Conservation (phyloP, 1,140 invertebrate genomes). For the Drosophila saltans region DNA sequence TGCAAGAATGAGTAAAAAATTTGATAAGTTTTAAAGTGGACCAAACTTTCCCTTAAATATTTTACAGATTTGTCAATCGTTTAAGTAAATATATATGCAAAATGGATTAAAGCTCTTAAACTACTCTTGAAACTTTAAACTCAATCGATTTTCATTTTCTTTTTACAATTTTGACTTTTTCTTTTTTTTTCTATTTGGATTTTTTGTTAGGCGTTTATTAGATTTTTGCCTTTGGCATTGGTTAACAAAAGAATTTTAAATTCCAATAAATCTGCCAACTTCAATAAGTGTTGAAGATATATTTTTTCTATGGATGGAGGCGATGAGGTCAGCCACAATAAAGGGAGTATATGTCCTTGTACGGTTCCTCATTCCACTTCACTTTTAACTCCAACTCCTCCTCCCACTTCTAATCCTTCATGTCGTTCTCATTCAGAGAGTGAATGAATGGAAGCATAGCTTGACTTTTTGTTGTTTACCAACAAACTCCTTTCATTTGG, state of each 20-base stretch:
- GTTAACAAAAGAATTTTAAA: conserved; percentile 74
- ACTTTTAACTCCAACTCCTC: neutral
- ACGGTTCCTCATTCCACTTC: neutral
- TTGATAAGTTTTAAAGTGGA: no score
- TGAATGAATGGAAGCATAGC: conserved; percentile 42
- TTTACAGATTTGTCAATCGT: no score
- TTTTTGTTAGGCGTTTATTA: conserved; percentile 62
- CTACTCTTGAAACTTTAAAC: neutral
- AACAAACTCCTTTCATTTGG: conserved; percentile 21
- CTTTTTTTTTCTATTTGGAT: conserved; percentile 16
- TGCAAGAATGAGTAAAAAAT: no score
- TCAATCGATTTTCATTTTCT: conserved; percentile 43
- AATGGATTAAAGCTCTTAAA: neutral
- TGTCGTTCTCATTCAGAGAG: conserved; percentile 13
- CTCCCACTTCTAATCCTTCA: neutral
- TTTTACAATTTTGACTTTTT: neutral
- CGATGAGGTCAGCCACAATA: conserved; percentile 12
- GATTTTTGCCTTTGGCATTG: conserved; percentile 55
- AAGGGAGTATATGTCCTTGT: neutral
- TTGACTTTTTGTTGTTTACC: conserved; percentile 42
- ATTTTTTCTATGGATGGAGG: neutral
- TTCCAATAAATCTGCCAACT: conserved; percentile 78
- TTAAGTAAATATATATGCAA: no score
- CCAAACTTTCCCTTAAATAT: no score
- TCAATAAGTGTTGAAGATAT: conserved; percentile 61